Evolutionary conservation across 2,888 invertebrate species (phyloP).

Genomic region (Spilarctia lutea): DNA sequence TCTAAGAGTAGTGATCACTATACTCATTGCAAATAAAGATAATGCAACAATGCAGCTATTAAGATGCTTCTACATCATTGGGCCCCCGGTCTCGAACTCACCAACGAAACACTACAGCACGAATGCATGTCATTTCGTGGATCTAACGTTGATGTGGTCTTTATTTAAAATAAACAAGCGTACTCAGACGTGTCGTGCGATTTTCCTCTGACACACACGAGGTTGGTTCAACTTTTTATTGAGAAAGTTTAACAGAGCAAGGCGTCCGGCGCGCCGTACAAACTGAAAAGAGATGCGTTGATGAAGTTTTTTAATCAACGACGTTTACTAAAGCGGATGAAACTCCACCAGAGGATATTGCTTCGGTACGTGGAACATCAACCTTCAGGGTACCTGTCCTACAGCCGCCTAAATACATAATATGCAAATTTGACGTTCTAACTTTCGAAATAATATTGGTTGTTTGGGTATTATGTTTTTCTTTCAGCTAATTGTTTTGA

Average conservation of each 20-base stretch:
- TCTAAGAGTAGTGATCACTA: no score
- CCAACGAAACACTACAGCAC: no score
- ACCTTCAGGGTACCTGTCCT: slow-evolving; percentile 8
- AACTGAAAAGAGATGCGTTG: slow-evolving; percentile 59
- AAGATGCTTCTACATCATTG: no score
- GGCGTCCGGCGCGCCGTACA: slow-evolving; percentile 46
- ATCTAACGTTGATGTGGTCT: no score
- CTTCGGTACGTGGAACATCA: neutral
- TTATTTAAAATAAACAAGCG: neutral
- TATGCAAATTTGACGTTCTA: neutral
- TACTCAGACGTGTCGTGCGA: slow-evolving; percentile 1
- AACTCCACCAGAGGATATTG: slow-evolving; percentile 16
- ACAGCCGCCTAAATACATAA: neutral
- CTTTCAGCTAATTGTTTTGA: neutral
- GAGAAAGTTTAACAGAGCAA: slow-evolving; percentile 59
- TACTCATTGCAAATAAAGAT: no score
- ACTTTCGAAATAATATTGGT: neutral
- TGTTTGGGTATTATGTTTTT: neutral
- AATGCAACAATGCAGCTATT: no score
- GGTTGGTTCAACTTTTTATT: slow-evolving; percentile 62
- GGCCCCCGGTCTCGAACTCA: no score
- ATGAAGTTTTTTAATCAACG: slow-evolving; percentile 71
- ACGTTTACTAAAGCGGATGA: slow-evolving; percentile 34
- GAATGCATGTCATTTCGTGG: no score
- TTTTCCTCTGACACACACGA: slow-evolving; percentile 13